phyloP scores from a whole-genome alignment of 2,797 vertebrate species.

The Pseudochirops cupreus region DNA sequence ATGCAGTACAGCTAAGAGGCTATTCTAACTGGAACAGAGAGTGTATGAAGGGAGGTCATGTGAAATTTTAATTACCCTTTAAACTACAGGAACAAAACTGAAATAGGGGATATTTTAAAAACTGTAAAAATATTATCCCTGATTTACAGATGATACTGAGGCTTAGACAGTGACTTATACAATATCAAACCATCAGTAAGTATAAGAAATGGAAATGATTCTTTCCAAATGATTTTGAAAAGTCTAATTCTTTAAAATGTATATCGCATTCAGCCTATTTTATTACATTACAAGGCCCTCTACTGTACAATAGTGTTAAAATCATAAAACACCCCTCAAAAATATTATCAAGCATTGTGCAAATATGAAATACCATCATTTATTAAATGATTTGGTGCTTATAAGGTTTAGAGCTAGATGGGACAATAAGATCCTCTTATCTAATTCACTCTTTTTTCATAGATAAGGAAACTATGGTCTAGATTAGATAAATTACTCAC shows the following conservation, averaged over 20 bases:
- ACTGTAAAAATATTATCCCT: neutral
- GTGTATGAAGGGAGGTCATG: neutral
- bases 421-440: neutral
- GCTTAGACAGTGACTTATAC: neutral
- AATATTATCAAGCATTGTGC: constrained; percentile 11
- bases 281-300: constrained; percentile 4
- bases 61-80: neutral
- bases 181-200: neutral
- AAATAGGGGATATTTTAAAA: neutral
- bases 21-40: neutral
- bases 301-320: constrained; percentile 3
- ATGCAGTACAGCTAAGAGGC: neutral
- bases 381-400: neutral
- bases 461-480: neutral
- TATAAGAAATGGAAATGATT: neutral
- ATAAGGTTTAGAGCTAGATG: neutral
- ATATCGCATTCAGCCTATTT: constrained; percentile 30
- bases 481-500: neutral
- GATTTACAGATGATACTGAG: neutral
- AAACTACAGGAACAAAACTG: neutral
- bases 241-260: constrained; percentile 47
- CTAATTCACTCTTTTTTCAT: neutral
- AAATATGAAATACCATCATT: constrained; percentile 6
- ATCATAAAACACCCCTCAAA: constrained; percentile 29
- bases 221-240: constrained; percentile 19